phyloP scores from a whole-genome alignment of 2,888 invertebrate species.

The Apamea monoglypha region DNA sequence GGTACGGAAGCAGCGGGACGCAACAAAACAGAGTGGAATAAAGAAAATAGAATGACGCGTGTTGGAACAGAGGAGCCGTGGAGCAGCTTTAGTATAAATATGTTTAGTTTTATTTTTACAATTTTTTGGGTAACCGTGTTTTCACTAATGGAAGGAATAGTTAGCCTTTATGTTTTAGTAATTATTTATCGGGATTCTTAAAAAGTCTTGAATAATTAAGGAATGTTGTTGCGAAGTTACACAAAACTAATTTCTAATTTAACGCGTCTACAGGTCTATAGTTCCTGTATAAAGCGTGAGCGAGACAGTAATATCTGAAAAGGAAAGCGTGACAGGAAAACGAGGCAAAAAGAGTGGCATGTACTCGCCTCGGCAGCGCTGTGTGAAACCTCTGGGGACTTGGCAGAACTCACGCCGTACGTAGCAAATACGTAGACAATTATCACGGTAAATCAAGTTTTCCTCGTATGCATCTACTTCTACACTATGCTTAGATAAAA shows the following conservation, averaged over 20 bases:
- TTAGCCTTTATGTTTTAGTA: background rate
- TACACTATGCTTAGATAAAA: constrained; percentile 4
- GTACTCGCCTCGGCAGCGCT: constrained; percentile 76
- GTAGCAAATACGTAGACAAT: constrained; percentile 66
- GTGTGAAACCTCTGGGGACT: constrained; percentile 75
- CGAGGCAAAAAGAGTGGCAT: constrained; percentile 82
- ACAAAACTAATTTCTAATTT: constrained; percentile 28
- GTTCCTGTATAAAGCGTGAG: constrained; percentile 58
- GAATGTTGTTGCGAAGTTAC: background rate
- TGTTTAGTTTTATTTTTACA: constrained; percentile 23
- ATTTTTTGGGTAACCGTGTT: constrained; percentile 6
- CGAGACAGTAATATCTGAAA: constrained; percentile 79
- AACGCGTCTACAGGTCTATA: constrained; percentile 40
- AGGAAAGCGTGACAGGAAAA: constrained; percentile 85
- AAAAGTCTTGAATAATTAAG: background rate
- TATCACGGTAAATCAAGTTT: constrained; percentile 61
- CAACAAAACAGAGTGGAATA: constrained; percentile 85
- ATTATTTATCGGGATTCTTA: background rate
- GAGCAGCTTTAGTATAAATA: constrained; percentile 69
- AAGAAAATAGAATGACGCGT: constrained; percentile 86
- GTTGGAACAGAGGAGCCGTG: constrained; percentile 76
- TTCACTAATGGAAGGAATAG: background rate
- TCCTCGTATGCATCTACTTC: constrained; percentile 41
- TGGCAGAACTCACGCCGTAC: constrained; percentile 67
- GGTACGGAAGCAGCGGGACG: constrained; percentile 87